phyloP scores from a whole-genome alignment of 2,797 vertebrate genomes.

The Hoplostethus atlanticus region DNA sequence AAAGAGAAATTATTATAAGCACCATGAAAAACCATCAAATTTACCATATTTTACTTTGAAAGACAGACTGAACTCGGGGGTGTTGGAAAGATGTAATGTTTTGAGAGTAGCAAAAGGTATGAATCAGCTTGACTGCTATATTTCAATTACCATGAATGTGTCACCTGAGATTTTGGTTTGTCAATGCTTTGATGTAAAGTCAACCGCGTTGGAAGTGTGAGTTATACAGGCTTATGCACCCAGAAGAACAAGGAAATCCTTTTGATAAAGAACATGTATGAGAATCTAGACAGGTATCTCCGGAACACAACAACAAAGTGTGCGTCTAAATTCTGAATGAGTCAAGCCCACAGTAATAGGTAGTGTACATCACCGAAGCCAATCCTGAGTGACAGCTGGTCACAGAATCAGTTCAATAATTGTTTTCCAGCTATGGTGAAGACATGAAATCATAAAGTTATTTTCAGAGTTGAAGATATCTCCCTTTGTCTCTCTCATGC shows the following conservation, averaged over 20 bases:
- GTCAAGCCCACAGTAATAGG: not conserved
- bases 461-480: not conserved
- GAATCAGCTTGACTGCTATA: slow-evolving; percentile 64
- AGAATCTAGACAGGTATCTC: slow-evolving; percentile 60
- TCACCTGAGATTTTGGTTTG: slow-evolving; percentile 71
- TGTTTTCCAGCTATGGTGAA: slow-evolving; percentile 18
- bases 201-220: slow-evolving; percentile 57
- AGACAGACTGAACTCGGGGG: slow-evolving; percentile 34
- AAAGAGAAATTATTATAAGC: slow-evolving; percentile 36
- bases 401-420: not conserved
- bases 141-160: slow-evolving; percentile 68
- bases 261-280: slow-evolving; percentile 63
- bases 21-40: slow-evolving; percentile 30
- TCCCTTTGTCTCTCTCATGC: slow-evolving; percentile 1
- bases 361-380: not conserved
- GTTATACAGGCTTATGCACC: slow-evolving; percentile 48
- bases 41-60: slow-evolving; percentile 53
- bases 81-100: slow-evolving; percentile 50
- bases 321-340: not conserved
- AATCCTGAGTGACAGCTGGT: not conserved
- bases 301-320: slow-evolving; percentile 40
- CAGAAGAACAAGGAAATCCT: slow-evolving; percentile 78
- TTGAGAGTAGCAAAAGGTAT: slow-evolving; percentile 53
- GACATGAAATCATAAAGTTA: slow-evolving; percentile 1
- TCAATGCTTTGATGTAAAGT: slow-evolving; percentile 71